Base-by-base conservation (phyloP, 2,888 invertebrate species). In the Neocrepidodera transversa region DNA sequence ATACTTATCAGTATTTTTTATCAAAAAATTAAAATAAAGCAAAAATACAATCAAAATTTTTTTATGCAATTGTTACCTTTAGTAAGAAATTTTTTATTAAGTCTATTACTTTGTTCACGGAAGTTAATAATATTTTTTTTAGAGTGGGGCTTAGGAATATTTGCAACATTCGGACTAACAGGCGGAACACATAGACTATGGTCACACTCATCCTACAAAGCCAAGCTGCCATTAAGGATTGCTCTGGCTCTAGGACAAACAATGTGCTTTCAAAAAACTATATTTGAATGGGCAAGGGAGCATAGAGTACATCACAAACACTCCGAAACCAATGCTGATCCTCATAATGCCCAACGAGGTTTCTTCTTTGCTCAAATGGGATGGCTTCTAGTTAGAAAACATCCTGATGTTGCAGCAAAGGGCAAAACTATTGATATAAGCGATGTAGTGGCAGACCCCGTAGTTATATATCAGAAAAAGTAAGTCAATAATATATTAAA, bases 361-460 rank as follows among this genome's bases (percentile, higher is more conserved):
- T 95, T 97, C 82, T 96, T 97, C 83, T 97, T 96, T 81, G 89
- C 95, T 0, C 97, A 97, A 78, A 91, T 96, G 76, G 97, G 97
- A 16, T 97, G 97, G 97, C 81, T 97, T 66, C 83, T 95, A 82
- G 81, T 90, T 48, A 86, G 87, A 64, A 97, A 97, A 77, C 96
- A 96, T 77, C 91, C 89, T 32, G 93, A 93, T 62, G 94, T 97
- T 11, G 87, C 87, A 67, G 83, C 80, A 28, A 94, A 92, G 76
- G 96, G 96, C 30, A 89, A 89, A 64, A 81, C 84, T 8, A 85
- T 97, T 7, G 94, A 95, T 76, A 86, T 96, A 87, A 88, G 87
- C 11, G 97, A 97, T 76, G 86, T 88, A 60, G 49, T 50, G 14
- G 84, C 85, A 36, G 96, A 97, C 80, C 90, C 91, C 14, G 87